Conservation (phyloP, 30 jellyfish, hydroid and myxozoan species). For the Turritopsis rubra region DNA sequence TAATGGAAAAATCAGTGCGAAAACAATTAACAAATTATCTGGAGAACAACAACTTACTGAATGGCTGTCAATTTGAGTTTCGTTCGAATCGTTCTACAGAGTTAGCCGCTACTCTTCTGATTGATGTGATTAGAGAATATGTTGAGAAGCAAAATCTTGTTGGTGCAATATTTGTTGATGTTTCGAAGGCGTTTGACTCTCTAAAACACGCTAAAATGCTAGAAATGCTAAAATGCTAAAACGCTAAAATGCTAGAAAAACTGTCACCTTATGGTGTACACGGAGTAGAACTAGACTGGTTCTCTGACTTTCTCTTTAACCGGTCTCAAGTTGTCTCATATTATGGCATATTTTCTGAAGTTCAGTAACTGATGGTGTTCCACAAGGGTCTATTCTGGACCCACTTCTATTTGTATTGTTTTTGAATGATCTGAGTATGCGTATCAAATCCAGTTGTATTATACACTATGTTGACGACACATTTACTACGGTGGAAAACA, state of each 20-base stretch:
- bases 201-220: constrained; percentile 1
- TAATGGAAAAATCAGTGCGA: constrained; percentile 29
- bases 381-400: constrained; percentile 12
- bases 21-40: constrained; percentile 19
- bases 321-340: constrained; percentile 10
- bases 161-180: constrained; percentile 3
- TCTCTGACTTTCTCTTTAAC: constrained; percentile 8
- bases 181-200: constrained; percentile 6
- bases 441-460: not conserved
- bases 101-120: constrained; percentile 6
- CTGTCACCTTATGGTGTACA: constrained; percentile 6
- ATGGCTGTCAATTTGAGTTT: constrained; percentile 37
- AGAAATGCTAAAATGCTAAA: no score
- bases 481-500: constrained; percentile 8
- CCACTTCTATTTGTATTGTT: not conserved
- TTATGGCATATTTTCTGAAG: constrained; percentile 6
- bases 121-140: not conserved
- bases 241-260: no score
- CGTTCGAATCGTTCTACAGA: constrained; percentile 14
- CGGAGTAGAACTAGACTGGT: constrained; percentile 5
- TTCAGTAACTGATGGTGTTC: constrained; percentile 1
- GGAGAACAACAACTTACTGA: constrained; percentile 17
- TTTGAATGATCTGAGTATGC: constrained; percentile 5
- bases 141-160: constrained; percentile 3
- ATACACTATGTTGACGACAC: constrained; percentile 10